phyloP scores from a whole-genome alignment of 2,113 vertebrate genomes.

The Callithrix jacchus region DNA sequence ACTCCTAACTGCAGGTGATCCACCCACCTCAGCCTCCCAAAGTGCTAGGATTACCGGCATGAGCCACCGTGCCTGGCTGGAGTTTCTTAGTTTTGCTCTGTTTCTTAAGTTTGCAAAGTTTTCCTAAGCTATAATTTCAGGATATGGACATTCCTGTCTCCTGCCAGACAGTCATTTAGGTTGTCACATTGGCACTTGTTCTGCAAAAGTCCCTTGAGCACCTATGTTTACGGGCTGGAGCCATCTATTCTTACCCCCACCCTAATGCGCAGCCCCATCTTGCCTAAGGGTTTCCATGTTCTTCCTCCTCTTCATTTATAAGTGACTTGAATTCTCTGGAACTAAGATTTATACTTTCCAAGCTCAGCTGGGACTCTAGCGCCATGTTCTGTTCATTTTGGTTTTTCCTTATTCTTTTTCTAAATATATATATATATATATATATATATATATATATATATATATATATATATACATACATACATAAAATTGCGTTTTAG shows the following conservation, averaged over 20 bases:
- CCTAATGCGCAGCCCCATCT: background rate
- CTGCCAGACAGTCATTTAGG: background rate
- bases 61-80: background rate
- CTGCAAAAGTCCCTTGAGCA: background rate
- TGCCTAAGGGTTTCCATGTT: background rate
- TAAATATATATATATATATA: too few species aligned
- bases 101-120: background rate
- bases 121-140: background rate
- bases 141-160: background rate
- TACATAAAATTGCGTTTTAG: too few species aligned
- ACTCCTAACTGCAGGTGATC: too few species aligned
- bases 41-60: too few species aligned
- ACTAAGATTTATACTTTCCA: background rate
- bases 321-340: background rate
- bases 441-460: too few species aligned
- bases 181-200: background rate
- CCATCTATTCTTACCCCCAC: background rate
- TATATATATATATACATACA: too few species aligned
- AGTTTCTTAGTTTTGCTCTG: background rate
- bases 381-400: background rate
- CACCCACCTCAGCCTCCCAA: too few species aligned
- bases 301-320: background rate
- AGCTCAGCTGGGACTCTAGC: background rate
- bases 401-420: background rate
- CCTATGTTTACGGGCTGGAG: rapidly evolving